Percentiles rank a stretch among this genome's conserved stretches.
These are phyloP conservation scores for Acropternis orthonyx DNA, from an alignment of 2,797 vertebrate species.

Conservation along the genomic window DNA sequence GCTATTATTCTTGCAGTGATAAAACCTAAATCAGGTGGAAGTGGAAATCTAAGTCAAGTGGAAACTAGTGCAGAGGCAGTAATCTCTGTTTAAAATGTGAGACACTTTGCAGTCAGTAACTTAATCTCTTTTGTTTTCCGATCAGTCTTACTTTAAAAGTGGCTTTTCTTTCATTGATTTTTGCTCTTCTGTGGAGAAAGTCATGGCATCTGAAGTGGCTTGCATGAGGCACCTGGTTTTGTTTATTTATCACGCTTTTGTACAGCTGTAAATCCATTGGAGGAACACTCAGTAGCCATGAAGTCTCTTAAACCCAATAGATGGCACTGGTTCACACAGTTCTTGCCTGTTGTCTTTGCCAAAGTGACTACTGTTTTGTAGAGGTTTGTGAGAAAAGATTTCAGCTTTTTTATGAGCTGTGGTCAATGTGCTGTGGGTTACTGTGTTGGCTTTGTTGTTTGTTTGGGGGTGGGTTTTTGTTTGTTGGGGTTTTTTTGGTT, in stretches of 20 bases:
- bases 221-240: background rate
- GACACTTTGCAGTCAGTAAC: background rate
- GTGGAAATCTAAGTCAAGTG: slow-evolving; percentile 59
- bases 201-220: background rate
- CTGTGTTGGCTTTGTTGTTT: background rate
- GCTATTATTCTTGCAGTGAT: slow-evolving; percentile 54
- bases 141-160: background rate
- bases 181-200: background rate
- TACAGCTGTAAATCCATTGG: background rate
- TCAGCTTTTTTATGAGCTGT: background rate
- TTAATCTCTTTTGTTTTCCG: background rate
- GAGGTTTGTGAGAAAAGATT: background rate
- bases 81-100: background rate
- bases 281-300: background rate
- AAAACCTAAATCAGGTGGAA: slow-evolving; percentile 57
- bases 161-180: background rate
- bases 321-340: background rate
- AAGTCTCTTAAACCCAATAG: background rate
- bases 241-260: background rate
- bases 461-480: background rate
- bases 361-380: background rate
- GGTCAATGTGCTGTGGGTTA: background rate
- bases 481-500: background rate
- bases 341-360: background rate
- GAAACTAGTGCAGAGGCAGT: background rate